phyloP scores from a whole-genome alignment of 35 echinoderm and acorn worm genomes.

The Amphiura filiformis region DNA sequence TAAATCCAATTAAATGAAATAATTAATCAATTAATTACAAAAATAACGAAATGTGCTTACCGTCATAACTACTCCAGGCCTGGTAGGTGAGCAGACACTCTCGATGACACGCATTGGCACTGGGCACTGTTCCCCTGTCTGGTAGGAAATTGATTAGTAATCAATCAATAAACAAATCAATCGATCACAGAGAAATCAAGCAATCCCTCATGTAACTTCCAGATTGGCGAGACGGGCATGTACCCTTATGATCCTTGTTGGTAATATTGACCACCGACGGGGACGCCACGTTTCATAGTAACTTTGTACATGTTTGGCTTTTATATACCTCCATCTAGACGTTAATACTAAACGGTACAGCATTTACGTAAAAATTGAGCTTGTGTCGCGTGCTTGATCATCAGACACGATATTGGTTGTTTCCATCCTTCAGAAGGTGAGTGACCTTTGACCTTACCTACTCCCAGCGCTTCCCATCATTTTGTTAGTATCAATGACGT shows the following conservation, averaged over 20 bases:
- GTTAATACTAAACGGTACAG: slow-evolving; percentile 3
- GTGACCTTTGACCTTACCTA: slow-evolving; percentile 2
- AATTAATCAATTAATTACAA: background rate
- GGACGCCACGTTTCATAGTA: background rate
- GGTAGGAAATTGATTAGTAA: background rate
- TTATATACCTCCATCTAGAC: background rate
- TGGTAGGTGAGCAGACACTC: background rate
- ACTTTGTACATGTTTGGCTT: background rate
- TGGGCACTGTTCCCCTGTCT: background rate
- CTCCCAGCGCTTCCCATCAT: slow-evolving; percentile 4
- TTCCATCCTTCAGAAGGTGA: slow-evolving; percentile 4
- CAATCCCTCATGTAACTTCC: background rate
- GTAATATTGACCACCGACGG: background rate
- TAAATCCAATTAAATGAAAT: background rate
- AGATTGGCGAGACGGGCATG: background rate
- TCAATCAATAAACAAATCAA: background rate
- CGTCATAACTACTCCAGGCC: slow-evolving; percentile 4
- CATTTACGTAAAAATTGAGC: slow-evolving; percentile 2
- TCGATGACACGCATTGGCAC: slow-evolving; percentile 1
- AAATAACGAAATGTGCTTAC: background rate
- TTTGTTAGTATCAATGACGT: slow-evolving; percentile 1
- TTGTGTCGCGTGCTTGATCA: background rate
- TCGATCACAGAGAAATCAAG: too few species aligned
- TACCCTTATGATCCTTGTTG: background rate
- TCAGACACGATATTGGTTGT: slow-evolving; percentile 6